Conservation (phyloP, 2,888 invertebrate species). For the Cyclophora albipunctata region DNA sequence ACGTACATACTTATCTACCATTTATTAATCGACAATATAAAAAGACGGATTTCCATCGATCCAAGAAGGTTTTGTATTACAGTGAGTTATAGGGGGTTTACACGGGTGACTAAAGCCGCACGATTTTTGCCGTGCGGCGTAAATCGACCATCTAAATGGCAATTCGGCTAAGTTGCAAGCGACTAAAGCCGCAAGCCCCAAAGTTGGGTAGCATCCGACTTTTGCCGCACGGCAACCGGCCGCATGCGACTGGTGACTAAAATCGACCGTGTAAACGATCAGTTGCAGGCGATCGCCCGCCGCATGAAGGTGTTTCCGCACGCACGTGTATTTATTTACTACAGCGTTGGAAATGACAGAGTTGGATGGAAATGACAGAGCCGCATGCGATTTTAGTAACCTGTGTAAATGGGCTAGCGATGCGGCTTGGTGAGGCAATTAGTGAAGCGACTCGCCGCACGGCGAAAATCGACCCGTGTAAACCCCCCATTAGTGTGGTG, state of each 20-base stretch:
- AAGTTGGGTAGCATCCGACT: conserved; percentile 36
- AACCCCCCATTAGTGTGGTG: conserved; percentile 1
- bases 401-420: conserved; percentile 19
- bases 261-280: conserved; percentile 22
- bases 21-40: conserved; percentile 67
- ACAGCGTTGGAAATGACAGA: too few species aligned
- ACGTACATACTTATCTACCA: conserved; percentile 68
- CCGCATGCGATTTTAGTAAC: too few species aligned
- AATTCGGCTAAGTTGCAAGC: conserved; percentile 30
- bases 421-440: conserved; percentile 25
- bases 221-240: conserved; percentile 32
- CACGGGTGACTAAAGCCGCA: conserved; percentile 35
- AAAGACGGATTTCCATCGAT: conserved; percentile 59
- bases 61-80: conserved; percentile 34
- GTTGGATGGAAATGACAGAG: too few species aligned
- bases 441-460: conserved; percentile 27
- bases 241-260: conserved; percentile 30
- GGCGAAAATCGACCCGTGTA: conserved; percentile 36
- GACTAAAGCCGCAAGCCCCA: conserved; percentile 35
- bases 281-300: conserved; percentile 16
- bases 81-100: conserved; percentile 22
- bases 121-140: conserved; percentile 28
- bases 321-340: too few species aligned
- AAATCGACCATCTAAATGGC: conserved; percentile 31
- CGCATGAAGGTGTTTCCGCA: conserved; percentile 11